These are phyloP conservation scores for Vombatus ursinus DNA, from an alignment of 2,113 vertebrate genomes.

Conservation along the genomic window DNA sequence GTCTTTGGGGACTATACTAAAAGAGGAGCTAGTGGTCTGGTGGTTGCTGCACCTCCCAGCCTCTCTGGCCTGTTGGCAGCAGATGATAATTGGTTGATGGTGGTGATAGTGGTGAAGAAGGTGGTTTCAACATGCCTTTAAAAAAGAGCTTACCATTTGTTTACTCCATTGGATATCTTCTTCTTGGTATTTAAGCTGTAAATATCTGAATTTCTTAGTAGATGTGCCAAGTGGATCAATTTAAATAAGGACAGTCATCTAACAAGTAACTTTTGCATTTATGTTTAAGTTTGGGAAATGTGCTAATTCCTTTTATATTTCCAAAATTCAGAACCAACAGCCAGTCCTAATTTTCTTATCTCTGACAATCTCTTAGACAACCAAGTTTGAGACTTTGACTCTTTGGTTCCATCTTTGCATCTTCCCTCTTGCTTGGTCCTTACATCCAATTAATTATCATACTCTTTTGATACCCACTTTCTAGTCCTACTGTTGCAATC, in stretches of 20 bases:
- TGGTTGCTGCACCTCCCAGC: not conserved
- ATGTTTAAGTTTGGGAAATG: not conserved
- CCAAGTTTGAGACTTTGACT: not conserved
- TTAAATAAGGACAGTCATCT: not conserved
- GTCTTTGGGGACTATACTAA: not conserved
- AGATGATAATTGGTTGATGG: not conserved
- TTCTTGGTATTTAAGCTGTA: not conserved
- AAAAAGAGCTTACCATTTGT: not conserved
- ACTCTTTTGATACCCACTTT: constrained; percentile 22
- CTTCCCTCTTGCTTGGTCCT: not conserved
- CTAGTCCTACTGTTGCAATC: not conserved
- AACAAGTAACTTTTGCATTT: not conserved
- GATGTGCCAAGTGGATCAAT: not conserved
- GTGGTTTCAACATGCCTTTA: not conserved
- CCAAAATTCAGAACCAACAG: not conserved
- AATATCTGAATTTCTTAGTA: not conserved
- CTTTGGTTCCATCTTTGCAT: constrained; percentile 24
- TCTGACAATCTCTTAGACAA: not conserved
- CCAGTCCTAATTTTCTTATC: not conserved
- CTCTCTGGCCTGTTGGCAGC: not conserved
- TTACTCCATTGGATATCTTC: not conserved
- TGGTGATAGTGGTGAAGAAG: not conserved
- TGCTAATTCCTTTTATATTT: not conserved
- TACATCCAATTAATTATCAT: constrained; percentile 30
- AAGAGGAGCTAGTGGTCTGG: not conserved